Base-by-base conservation (phyloP, 2,888 invertebrate genomes). In the Atherix ibis region DNA sequence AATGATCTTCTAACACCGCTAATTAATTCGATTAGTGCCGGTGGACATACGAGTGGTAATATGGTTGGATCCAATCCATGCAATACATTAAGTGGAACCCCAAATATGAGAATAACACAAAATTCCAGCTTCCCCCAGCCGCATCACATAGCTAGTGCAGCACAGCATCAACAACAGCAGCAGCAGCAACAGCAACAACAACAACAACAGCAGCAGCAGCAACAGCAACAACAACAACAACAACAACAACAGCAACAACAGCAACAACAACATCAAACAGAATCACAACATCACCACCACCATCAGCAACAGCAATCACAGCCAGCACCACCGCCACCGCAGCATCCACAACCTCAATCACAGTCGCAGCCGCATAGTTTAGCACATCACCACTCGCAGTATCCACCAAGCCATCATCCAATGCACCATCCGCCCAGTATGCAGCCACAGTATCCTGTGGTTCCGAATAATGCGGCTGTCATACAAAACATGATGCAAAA, bases 401-500 rank as follows among this genome's bases (percentile, higher is more conserved):
- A 31, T 32, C 27, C 33, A 15, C 13, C 27, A 5, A 24, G 10
- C 15, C 28, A 32, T 24, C 31, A 34, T 8, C 37, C 32, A 22
- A 18, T 25, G 9, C 40, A 38, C n/a, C 25, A 33, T 15, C 13
- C 22, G 9, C 22, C 28, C 12, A 27, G 32, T 13, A 34, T 38
- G 32, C 40, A 36, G 22, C 33, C 31, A 18, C 37, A 37, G 13
- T 33, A 37, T 18, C 14, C 33, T 4, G 17, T 25, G 8, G n/a
- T n/a, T n/a, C n/a, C n/a, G n/a, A 38, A 32, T 22, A 43, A 41
- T 37, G 37, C 36, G 3, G 39, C 38, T 5, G 32, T 37, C 4
- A 33, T 40, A 5, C 56, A 56, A 32, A 55, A 52, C 38, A 51
- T 54, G 42, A 54, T 59, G 54, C 57, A 58, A 39, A 58, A 55